These are phyloP conservation scores for Oncorhynchus gorbuscha DNA, from an alignment of 2,113 vertebrate genomes.

Conservation along the genomic window DNA sequence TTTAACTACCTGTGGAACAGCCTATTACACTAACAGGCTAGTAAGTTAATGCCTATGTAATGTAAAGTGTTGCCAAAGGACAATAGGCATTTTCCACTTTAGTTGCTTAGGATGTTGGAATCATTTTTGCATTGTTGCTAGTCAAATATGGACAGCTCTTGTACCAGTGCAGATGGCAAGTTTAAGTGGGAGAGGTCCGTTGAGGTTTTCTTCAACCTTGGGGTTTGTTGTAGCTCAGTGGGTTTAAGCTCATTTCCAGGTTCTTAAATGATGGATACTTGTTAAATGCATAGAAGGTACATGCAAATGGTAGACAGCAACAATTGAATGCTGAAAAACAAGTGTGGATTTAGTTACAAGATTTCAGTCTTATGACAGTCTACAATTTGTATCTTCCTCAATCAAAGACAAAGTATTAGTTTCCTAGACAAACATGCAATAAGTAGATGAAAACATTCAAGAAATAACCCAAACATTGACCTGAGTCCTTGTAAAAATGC, in stretches of 20 bases:
- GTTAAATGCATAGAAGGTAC: neutral
- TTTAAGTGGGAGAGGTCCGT: neutral
- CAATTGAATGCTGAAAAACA: neutral
- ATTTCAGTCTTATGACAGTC: neutral
- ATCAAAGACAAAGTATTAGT: neutral
- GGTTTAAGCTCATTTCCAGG: neutral
- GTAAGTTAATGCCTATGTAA: neutral
- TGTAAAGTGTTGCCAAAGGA: neutral
- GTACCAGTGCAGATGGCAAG: neutral
- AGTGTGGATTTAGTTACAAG: neutral
- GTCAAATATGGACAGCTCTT: neutral
- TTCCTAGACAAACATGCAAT: slow-evolving; percentile 4
- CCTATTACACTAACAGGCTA: neutral
- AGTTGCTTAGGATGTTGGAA: neutral
- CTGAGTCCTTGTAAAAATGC: neutral
- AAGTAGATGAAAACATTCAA: slow-evolving; percentile 2
- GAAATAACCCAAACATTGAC: neutral
- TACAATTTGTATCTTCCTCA: neutral
- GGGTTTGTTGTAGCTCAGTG: neutral
- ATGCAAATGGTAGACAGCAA: neutral
- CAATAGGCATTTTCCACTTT: neutral
- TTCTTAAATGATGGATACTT: neutral
- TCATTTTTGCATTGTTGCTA: neutral
- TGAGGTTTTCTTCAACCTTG: neutral
- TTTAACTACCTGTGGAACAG: neutral